Base-by-base conservation (phyloP, 2,888 invertebrate genomes). In the Tiphia femorata region DNA sequence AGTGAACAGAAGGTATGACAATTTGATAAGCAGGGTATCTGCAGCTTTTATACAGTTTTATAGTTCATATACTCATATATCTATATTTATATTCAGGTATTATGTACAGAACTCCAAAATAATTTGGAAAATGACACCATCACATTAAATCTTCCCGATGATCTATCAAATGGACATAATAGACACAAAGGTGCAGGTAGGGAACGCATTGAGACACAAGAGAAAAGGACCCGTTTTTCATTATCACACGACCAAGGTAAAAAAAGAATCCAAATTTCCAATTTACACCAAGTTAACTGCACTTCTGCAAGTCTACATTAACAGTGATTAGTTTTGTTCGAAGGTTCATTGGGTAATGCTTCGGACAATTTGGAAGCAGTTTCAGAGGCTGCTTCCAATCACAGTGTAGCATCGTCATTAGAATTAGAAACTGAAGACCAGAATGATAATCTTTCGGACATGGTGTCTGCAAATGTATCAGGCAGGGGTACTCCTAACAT, bases 321-420 rank as follows among this genome's bases (percentile, higher is more conserved):
- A 25, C 53, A 47, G 33, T 41, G 21, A 20, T 64, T 59, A 82
- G 83, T 83, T 17, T 69, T 83, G 57, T 82, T 82, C 50, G 83
- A 83, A 83, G 96, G 95, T 17, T 96, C 94, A 0, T 90, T 94
- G 51, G 95, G 95, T 10, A 96, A 95, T 77, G 92, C 94, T 0
- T 96, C 96, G 3, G 97, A 97, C 81, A 96, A 96, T 84, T 85
- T 96, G 68, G 97, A 97, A 84, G 97, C 94, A 0, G 95, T 97
- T 20, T 97, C 96, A 1, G 97, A 97, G 83, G 97, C 96, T 0
- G 96, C 97, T 0, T 96, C 96, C 50, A 96, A 96, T 84, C 96
- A 96, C 84, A 96, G 96, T 67, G 96, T 96, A 48, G 95, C 95
- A 3, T 96, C 96, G 53, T 94, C 94, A 37, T 86, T 96, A 37